Percentiles rank a stretch among this genome's conserved stretches.
phyloP scores from a whole-genome alignment of 2,888 invertebrate species.

The Scrobipalpa costella region DNA sequence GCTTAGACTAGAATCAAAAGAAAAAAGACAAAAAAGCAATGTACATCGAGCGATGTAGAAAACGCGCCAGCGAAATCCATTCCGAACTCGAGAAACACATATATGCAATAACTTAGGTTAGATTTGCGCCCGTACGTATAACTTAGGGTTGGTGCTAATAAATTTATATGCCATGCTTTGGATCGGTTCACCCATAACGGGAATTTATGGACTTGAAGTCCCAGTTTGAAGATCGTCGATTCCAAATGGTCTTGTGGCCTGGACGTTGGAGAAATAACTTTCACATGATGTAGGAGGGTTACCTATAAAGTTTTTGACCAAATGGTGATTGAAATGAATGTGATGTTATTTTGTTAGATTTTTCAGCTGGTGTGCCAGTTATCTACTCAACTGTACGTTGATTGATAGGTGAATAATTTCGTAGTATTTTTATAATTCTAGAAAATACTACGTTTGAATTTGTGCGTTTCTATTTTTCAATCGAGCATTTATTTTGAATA shows the following conservation, averaged over 20 bases:
- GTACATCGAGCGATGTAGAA: background rate
- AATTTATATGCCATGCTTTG: conserved; percentile 38
- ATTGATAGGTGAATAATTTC: too few relatives aligned
- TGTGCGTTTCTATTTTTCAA: too few relatives aligned
- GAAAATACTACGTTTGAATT: too few relatives aligned
- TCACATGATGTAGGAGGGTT: background rate
- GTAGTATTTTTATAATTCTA: too few relatives aligned
- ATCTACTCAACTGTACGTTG: too few relatives aligned
- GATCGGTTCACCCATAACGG: conserved; percentile 35
- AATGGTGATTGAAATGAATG: too few relatives aligned
- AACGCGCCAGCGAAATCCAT: conserved; percentile 22
- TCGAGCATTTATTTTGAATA: too few relatives aligned
- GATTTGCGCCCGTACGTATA: conserved; percentile 36
- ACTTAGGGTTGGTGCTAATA: conserved; percentile 37
- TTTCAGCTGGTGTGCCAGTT: too few relatives aligned
- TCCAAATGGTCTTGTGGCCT: conserved; percentile 14
- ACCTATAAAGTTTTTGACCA: too few relatives aligned
- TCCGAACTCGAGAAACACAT: conserved; percentile 36
- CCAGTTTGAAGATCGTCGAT: conserved; percentile 36
- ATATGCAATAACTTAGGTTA: conserved; percentile 56
- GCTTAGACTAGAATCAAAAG: too few relatives aligned
- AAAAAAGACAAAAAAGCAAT: background rate
- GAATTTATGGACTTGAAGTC: conserved; percentile 34
- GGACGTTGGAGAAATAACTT: conserved; percentile 2
- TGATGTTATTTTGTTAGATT: too few relatives aligned